Evolutionary conservation across 2,113 vertebrate genomes (phyloP), one percentile per base, ranked within the genome.

Genomic region (Oreochromis aureus): DNA sequence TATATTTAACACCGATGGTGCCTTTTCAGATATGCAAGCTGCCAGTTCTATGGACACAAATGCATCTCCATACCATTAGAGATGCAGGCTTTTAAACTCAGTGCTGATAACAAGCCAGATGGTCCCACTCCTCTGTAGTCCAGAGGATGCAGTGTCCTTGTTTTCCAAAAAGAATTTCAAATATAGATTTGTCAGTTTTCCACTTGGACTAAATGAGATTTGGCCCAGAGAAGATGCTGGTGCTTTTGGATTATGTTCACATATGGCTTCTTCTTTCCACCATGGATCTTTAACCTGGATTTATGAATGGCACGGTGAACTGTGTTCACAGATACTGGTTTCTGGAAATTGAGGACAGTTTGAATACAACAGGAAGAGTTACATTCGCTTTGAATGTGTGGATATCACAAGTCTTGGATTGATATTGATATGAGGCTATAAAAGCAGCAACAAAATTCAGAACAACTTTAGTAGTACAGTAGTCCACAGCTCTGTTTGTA

Each of bases 361-460:
- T 30, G 41, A 73, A 48, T 48, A 27, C 15, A 48, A 18, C 69
- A 48, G 9, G 0, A 76, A 76, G 41, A 27, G 24, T 76, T 76
- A 24, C 41, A 76, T 1, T 46, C 6, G 1, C 22, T 11, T 73
- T 18, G 5, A 48, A 76, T 16, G 41, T 0, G 1, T 18, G 6
- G 9, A 5, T 18, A 10, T 48, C 69, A 46, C 7, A 18, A 27
- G 39, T 41, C 15, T 46, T 48, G 22, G 41, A 18, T 73, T 73
- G 22, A 73, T 48, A 18, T 30, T 73, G 22, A 73, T 48, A 18
- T 30, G 15, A 48, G 69, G 24, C 41, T 10, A 48, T 48, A 73
- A 73, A 24, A 73, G 69, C 41, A 73, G 27, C 41, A 46, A 6
- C 22, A 73, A 46, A 46, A 27, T 0, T 27, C 69, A 73, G 24